These are phyloP conservation scores for Drosophila siamana DNA, from an alignment of 2,888 invertebrate species.

Conservation along the genomic window DNA sequence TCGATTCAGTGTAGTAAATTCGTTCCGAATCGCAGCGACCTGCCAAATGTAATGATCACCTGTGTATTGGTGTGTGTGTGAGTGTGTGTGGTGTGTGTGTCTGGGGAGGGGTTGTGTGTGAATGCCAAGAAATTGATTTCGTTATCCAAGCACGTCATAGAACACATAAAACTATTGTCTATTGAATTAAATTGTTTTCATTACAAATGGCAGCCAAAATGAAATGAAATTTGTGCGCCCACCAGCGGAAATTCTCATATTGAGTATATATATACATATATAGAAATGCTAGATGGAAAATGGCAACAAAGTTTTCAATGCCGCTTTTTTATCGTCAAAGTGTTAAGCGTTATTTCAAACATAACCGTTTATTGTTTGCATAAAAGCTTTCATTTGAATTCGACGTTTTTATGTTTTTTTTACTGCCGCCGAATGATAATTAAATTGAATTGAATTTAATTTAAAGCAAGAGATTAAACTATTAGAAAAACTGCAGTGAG, in stretches of 20 bases:
- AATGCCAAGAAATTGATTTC: slow-evolving; percentile 71
- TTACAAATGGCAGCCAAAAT: slow-evolving; percentile 67
- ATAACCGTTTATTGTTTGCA: background rate
- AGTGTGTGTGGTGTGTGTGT: slow-evolving; percentile 18
- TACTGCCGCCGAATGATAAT: background rate
- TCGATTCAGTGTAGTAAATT: slow-evolving; percentile 68
- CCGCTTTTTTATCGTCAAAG: slow-evolving; percentile 1
- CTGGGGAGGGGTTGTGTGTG: slow-evolving; percentile 14
- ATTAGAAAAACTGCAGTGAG: background rate
- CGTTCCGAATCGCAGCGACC: slow-evolving; percentile 68
- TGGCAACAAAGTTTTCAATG: slow-evolving; percentile 12
- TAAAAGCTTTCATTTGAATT: background rate
- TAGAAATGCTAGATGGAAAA: background rate
- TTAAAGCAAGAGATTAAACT: background rate
- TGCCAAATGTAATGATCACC: slow-evolving; percentile 76
- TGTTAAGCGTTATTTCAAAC: slow-evolving; percentile 15
- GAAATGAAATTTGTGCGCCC: slow-evolving; percentile 51
- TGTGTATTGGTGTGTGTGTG: slow-evolving; percentile 22
- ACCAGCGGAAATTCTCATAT: slow-evolving; percentile 17
- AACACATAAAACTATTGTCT: slow-evolving; percentile 69
- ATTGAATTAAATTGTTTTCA: slow-evolving; percentile 80
- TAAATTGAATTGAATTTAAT: background rate
- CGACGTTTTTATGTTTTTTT: background rate
- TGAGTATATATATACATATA: background rate
- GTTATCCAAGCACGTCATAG: slow-evolving; percentile 76